Base-by-base conservation (phyloP, 2,888 invertebrate genomes). In the Liodrosophila aerea region DNA sequence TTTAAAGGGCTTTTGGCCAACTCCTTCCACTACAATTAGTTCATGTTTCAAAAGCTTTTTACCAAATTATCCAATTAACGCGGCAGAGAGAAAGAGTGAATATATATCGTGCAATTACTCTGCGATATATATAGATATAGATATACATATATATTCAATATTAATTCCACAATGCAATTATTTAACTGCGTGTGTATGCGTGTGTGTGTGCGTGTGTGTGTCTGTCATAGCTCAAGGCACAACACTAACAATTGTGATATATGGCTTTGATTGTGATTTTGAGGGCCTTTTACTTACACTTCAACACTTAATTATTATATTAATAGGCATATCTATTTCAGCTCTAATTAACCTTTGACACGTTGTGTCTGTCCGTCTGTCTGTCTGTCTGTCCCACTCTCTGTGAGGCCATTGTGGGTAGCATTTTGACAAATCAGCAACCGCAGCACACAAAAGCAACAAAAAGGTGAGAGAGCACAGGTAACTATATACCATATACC, bases 281-380 rank as follows among this genome's bases (percentile, higher is more conserved):
- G 37, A 16, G 39, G 11, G 30, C 41, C 46, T 71, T 71, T 71
- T 62, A 53, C 62, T 64, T 56, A 73, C 70, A 83, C 73, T 65
- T 76, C 64, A 72, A 62, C 86, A 80, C 84, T 85, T 85, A 76
- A 82, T 82, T 85, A 85, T 76, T 83, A 64, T 76, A 80, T 81
- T 83, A 83, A 81, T 76, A 61, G 76, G 71, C 72, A 80, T 83
- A 83, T 82, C 74, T 80, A 69, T 85, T 74, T 74, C 67, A 75
- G 62, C 62, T 73, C 80, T 83, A 85, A 81, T 82, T 82, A 85
- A 85, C 86, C 84, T 85, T 66, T 85, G 86, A 72, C 76, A 74
- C 57, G 46, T 68, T 59, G 60, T 67, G 9, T 16, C 2, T 37
- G 16, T 37, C 5, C 16, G 18, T 15, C n/a, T 1, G n/a, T 3